A percentile compares a stretch with the other conserved stretches of the same genome.
Conservation (phyloP, 2,113 vertebrate genomes). For the Hippopotamus amphibius region DNA sequence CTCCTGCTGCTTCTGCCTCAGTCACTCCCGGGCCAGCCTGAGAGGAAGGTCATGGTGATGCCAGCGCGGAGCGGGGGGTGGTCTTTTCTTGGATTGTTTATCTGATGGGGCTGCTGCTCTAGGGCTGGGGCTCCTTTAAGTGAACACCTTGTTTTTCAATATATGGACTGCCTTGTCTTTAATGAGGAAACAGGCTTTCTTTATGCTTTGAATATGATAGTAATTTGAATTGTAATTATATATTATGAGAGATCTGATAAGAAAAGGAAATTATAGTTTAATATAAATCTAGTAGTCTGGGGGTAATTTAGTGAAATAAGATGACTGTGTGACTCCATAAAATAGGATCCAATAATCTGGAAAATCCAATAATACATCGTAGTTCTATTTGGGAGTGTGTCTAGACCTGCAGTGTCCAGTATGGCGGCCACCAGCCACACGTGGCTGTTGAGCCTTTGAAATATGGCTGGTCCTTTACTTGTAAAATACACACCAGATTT, state of each 20-base stretch:
- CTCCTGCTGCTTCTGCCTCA: not conserved
- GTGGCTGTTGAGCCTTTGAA: not conserved
- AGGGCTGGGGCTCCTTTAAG: not conserved
- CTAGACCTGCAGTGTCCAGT: not conserved
- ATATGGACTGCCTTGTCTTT: not conserved
- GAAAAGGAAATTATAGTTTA: not conserved
- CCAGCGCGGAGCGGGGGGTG: not conserved
- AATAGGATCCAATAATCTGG: not conserved
- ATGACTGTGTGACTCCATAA: not conserved
- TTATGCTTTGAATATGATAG: not conserved
- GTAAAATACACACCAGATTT: not conserved
- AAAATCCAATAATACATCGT: not conserved
- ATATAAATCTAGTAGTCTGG: not conserved
- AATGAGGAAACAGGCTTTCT: not conserved
- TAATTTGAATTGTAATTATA: not conserved
- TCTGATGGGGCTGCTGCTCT: not conserved
- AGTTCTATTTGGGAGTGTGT: not conserved
- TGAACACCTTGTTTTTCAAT: not conserved
- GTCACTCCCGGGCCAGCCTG: not conserved
- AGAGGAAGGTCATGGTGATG: not conserved
- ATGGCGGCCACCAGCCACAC: not conserved
- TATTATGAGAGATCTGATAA: not conserved
- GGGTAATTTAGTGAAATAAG: not conserved
- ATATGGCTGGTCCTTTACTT: not conserved
- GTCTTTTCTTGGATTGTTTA: not conserved